Percentiles rank a stretch among this genome's conserved stretches.
Evolutionary conservation across 2,888 invertebrate genomes (phyloP).

Genomic region (Pecten maximus): DNA sequence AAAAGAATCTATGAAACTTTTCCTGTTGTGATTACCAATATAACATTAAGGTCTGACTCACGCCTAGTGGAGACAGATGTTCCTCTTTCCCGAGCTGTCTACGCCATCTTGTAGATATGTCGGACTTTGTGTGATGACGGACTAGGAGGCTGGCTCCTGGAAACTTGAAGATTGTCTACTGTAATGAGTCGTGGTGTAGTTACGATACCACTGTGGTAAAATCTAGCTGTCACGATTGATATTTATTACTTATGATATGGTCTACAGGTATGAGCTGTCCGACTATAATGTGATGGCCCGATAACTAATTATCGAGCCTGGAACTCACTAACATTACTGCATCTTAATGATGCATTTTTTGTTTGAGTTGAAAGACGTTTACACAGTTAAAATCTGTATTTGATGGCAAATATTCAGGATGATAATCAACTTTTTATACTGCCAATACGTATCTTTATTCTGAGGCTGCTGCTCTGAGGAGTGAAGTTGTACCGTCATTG

Average conservation of each 20-base stretch:
- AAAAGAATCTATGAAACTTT: background rate
- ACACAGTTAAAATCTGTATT: too few relatives aligned
- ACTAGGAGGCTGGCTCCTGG: background rate
- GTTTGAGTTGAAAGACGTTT: background rate
- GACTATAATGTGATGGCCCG: background rate
- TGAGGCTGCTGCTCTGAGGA: too few relatives aligned
- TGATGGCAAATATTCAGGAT: too few relatives aligned
- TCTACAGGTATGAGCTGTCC: too few relatives aligned
- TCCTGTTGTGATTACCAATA: slow-evolving; percentile 4
- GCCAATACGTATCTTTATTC: too few relatives aligned
- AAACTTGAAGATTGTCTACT: too few relatives aligned
- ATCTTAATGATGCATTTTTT: background rate
- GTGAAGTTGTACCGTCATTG: too few relatives aligned
- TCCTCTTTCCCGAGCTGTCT: background rate
- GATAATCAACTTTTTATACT: too few relatives aligned
- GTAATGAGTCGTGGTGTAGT: background rate
- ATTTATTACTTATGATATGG: too few relatives aligned
- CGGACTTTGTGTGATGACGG: background rate
- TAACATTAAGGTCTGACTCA: slow-evolving; percentile 17
- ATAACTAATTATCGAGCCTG: background rate
- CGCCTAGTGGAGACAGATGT: background rate
- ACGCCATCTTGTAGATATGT: background rate
- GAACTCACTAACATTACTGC: background rate
- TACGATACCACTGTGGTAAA: background rate
- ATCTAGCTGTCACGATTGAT: background rate